Evolutionary conservation across 1,140 invertebrate species (phyloP), one percentile per base, ranked within the genome.

Genomic region (Pogonomyrmex barbatus): DNA sequence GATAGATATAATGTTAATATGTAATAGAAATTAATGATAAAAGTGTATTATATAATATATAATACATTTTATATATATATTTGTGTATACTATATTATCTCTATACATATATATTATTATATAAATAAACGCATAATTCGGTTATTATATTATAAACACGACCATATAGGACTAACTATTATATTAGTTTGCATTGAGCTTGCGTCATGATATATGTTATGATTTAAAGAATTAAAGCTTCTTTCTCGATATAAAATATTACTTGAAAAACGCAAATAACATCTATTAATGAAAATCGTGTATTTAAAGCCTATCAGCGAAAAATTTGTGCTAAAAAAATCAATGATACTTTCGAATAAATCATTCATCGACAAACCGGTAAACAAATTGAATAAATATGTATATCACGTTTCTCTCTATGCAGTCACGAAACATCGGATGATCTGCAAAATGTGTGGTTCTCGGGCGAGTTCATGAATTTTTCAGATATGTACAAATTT

Each of bases 181-280:
- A 81, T 73, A 86, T 88, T 86, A 86, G 54, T 82, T 76, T 73
- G 17, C 54, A 52, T 68, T 45, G 39, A 87, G 76, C 54, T 70
- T 67, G 24, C 50, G 30, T 30, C 42, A 65, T 45, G 56, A 86
- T 70, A 73, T 67, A 39, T 45, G 17, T 33, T 68, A 24, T 4
- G 56, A 78, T 52, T 50, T 50, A 2, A 50, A 68, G 36, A 47
- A 30, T 33, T 50, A 24, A 33, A 10, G 45, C 42, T 50, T 24
- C 77, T 68, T 75, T 75, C 62, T 81, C 14, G 36, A 75, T 67
- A 50, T 75, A 14, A 83, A 45, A 42, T 30, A 75, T 83, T 75
- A 58, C 62, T 1, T 12, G 30, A 33, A 73, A 86, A 88, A 86
- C 67, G 58, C 36, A 60, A 81, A 86, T 81, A 88, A 86, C 68